Evolutionary conservation across 2,888 invertebrate species (phyloP).

Genomic region (Mimas tiliae): DNA sequence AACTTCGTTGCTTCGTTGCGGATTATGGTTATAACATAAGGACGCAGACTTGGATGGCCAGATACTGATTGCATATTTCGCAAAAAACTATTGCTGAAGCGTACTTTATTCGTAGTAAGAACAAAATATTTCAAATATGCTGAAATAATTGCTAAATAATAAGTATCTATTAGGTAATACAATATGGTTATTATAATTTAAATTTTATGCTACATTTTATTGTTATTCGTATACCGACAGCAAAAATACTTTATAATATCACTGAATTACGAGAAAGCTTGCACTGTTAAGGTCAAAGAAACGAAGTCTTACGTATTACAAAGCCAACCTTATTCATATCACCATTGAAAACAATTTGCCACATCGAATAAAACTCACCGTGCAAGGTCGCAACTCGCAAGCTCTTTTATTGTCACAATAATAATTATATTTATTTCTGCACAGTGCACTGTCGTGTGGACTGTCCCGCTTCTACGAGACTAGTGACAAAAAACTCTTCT

Average conservation of each 20-base stretch:
- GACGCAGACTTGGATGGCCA: too few species aligned
- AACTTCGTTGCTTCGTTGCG: too few species aligned
- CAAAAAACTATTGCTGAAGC: too few species aligned
- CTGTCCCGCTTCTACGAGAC: conserved; percentile 20
- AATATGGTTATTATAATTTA: too few species aligned
- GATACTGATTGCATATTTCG: too few species aligned
- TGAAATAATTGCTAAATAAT: too few species aligned
- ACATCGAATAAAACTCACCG: neutral
- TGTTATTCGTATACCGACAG: neutral
- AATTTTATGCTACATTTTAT: neutral
- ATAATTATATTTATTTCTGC: conserved; percentile 28
- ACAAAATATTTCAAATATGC: too few species aligned
- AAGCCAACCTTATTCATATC: neutral
- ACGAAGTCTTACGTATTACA: neutral
- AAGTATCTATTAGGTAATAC: too few species aligned
- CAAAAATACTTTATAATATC: neutral
- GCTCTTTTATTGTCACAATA: conserved; percentile 14
- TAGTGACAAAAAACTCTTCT: neutral
- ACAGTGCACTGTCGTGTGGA: neutral
- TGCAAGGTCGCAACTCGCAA: conserved; percentile 15
- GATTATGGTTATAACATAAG: too few species aligned
- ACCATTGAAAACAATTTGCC: neutral
- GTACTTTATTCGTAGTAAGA: too few species aligned
- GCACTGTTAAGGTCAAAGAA: neutral
- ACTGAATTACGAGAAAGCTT: neutral